phyloP scores from a whole-genome alignment of 2,797 vertebrate genomes.

The Lagodon rhomboides region DNA sequence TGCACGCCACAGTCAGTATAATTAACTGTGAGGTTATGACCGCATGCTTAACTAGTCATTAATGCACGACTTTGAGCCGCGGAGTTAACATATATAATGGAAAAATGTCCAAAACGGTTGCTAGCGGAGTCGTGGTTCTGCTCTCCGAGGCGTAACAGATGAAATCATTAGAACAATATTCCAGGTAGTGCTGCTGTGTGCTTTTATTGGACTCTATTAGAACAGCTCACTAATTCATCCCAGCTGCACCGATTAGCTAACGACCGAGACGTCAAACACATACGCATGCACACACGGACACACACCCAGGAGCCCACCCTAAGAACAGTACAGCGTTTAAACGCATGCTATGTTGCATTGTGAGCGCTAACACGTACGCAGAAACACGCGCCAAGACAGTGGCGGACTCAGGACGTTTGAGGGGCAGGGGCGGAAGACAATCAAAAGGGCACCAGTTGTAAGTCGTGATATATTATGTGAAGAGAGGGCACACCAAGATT shows the following conservation, averaged over 20 bases:
- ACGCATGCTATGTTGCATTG: slow-evolving; percentile 34
- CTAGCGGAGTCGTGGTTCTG: slow-evolving; percentile 41
- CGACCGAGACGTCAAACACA: slow-evolving; percentile 52
- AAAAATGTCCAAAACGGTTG: slow-evolving; percentile 55
- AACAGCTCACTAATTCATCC: slow-evolving; percentile 72
- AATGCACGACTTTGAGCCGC: slow-evolving; percentile 44
- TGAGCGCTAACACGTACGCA: slow-evolving; percentile 33
- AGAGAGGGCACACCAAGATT: too few relatives aligned
- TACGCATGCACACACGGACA: slow-evolving; percentile 22
- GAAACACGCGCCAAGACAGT: neutral
- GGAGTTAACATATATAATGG: slow-evolving; percentile 42
- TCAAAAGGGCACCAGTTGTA: too few relatives aligned
- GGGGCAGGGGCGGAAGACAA: too few relatives aligned
- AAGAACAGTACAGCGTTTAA: slow-evolving; percentile 26
- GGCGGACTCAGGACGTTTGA: too few relatives aligned
- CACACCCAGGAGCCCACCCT: slow-evolving; percentile 11
- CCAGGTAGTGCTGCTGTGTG: slow-evolving; percentile 70
- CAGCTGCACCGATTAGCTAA: slow-evolving; percentile 75
- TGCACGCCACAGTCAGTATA: slow-evolving; percentile 32
- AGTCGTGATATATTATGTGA: too few relatives aligned
- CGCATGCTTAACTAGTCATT: slow-evolving; percentile 53
- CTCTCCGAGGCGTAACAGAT: slow-evolving; percentile 63
- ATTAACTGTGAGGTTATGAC: slow-evolving; percentile 60
- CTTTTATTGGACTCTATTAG: slow-evolving; percentile 76
- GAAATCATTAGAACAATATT: slow-evolving; percentile 81